Percentiles rank a stretch among this genome's conserved stretches.
phyloP scores from a whole-genome alignment of 2,797 vertebrate genomes.

The Falco cherrug region DNA sequence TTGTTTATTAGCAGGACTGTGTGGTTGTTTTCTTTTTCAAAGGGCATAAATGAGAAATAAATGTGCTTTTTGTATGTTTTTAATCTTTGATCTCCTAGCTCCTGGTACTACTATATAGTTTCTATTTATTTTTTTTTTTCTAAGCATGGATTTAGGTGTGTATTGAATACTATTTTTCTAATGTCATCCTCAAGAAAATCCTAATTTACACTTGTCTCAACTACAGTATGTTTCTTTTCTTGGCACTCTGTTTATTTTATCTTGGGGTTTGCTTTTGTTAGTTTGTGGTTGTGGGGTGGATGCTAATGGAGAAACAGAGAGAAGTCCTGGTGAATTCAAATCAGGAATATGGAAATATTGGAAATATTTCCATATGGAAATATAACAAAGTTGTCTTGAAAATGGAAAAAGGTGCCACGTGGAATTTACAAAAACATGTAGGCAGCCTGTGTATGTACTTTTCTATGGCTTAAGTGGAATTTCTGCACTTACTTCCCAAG shows the following conservation, averaged over 20 bases:
- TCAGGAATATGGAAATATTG: too few relatives aligned
- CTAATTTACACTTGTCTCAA: neutral
- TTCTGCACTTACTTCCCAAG: neutral
- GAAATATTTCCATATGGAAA: neutral
- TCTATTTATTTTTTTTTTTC: neutral
- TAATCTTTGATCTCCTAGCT: neutral
- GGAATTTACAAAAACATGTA: neutral
- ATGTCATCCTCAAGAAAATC: neutral
- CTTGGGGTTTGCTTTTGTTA: neutral
- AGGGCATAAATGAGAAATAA: neutral
- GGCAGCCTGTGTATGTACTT: rapidly evolving
- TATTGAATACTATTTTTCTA: neutral
- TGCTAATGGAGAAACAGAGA: neutral
- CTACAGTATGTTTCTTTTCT: neutral
- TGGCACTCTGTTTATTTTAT: neutral
- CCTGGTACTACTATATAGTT: neutral
- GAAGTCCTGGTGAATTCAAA: neutral
- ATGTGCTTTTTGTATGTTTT: neutral
- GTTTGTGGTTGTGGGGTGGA: neutral
- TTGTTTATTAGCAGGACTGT: neutral
- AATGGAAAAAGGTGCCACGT: neutral
- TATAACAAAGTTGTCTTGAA: neutral
- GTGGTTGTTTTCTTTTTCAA: neutral
- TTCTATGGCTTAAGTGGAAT: neutral
- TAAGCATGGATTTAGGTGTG: neutral